phyloP scores from a whole-genome alignment of 2,888 invertebrate species.

The Stenichneumon culpator region DNA sequence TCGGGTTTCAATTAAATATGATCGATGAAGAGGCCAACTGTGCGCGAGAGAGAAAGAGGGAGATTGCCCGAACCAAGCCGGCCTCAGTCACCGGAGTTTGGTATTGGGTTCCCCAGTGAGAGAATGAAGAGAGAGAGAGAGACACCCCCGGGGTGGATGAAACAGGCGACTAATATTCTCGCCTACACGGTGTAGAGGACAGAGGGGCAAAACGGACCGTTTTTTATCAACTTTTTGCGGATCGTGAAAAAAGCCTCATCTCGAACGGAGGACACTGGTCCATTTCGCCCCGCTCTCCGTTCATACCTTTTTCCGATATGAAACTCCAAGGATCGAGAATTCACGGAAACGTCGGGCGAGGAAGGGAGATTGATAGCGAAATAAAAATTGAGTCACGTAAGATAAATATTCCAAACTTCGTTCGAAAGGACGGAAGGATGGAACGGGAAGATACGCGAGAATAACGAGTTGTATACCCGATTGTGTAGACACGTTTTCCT shows the following conservation, averaged over 20 bases:
- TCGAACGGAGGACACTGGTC: no score
- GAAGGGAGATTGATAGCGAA: background rate
- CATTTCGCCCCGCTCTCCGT: no score
- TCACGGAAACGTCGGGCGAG: conserved; percentile 6
- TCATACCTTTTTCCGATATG: background rate
- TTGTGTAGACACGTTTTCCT: conserved; percentile 17
- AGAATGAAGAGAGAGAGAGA: conserved; percentile 31
- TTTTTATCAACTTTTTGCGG: no score
- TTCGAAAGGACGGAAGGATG: conserved; percentile 30
- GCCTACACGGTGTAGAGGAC: background rate
- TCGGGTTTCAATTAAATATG: conserved; percentile 82
- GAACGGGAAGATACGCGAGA: conserved; percentile 41
- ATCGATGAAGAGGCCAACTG: conserved; percentile 77
- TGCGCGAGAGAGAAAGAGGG: conserved; percentile 27
- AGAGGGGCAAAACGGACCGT: no score
- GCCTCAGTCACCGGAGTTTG: conserved; percentile 43
- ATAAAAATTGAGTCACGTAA: conserved; percentile 27
- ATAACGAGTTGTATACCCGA: conserved; percentile 13
- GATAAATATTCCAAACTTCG: background rate
- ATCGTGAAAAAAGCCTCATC: no score
- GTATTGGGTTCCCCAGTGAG: conserved; percentile 62
- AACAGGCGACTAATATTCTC: conserved; percentile 58
- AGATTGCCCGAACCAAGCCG: conserved; percentile 22
- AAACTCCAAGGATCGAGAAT: conserved; percentile 11
- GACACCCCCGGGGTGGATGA: conserved; percentile 45